Conservation (phyloP, 1,140 invertebrate species). For the Cotesia typhae region DNA sequence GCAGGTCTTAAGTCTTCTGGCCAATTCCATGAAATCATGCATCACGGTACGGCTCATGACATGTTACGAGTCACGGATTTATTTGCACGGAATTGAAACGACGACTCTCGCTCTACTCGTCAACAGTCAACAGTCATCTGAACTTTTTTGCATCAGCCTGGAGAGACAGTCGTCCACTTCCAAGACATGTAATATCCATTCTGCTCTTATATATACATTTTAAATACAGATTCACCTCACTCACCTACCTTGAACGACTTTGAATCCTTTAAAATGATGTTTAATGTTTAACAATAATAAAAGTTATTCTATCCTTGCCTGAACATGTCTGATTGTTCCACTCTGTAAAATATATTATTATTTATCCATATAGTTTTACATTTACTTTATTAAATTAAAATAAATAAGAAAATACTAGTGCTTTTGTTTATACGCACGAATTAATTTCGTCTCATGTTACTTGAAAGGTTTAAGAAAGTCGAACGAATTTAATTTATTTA, state of each 20-base stretch:
- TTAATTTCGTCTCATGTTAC: too few relatives aligned
- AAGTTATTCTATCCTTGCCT: background rate
- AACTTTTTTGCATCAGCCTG: constrained; percentile 20
- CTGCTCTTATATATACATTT: too few relatives aligned
- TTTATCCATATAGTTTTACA: background rate
- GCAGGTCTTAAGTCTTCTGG: background rate
- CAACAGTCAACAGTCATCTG: constrained; percentile 8
- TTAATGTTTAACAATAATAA: background rate
- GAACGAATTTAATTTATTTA: too few relatives aligned
- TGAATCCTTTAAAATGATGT: constrained; percentile 5
- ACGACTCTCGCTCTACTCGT: constrained; percentile 25
- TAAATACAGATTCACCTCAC: too few relatives aligned
- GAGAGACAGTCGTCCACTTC: background rate
- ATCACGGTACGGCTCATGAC: constrained; percentile 49
- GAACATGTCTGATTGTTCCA: background rate
- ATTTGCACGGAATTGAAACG: constrained; percentile 51
- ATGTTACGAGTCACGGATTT: constrained; percentile 53
- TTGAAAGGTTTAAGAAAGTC: too few relatives aligned
- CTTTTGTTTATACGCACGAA: too few relatives aligned
- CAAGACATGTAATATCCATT: background rate
- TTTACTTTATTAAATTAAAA: too few relatives aligned
- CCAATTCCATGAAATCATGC: constrained; percentile 63
- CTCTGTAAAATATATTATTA: constrained; percentile 4
- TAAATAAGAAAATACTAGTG: too few relatives aligned
- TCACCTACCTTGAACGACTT: constrained; percentile 6